Percentiles rank a stretch among this genome's conserved stretches.
These are phyloP conservation scores for Rhabdomys dilectus DNA, from an alignment of 2,113 vertebrate genomes.

Conservation along the genomic window DNA sequence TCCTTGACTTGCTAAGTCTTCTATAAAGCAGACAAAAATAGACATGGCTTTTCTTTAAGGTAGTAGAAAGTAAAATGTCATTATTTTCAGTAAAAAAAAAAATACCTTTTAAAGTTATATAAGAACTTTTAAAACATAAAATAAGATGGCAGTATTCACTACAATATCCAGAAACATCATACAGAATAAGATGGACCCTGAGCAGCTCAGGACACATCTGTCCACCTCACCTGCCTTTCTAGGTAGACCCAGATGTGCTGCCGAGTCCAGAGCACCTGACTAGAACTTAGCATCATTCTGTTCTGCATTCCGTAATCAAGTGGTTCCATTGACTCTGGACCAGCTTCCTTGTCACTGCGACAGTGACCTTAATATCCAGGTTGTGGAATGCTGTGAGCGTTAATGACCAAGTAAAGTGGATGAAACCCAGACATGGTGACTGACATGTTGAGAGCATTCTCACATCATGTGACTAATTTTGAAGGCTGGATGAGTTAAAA, in stretches of 20 bases:
- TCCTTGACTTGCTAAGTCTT: slow-evolving; percentile 55
- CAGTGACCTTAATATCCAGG: not conserved
- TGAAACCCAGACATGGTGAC: not conserved
- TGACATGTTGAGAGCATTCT: not conserved
- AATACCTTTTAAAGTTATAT: not conserved
- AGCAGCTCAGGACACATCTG: not conserved
- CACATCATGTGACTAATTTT: not conserved
- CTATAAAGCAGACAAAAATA: slow-evolving; percentile 55
- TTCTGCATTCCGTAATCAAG: not conserved
- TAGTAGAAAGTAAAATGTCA: slow-evolving; percentile 30
- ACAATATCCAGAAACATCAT: not conserved
- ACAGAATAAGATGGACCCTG: not conserved
- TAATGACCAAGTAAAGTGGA: not conserved
- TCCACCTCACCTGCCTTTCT: too few relatives aligned
- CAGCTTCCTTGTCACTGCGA: not conserved
- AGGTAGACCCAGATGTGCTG: not conserved
- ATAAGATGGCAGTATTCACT: not conserved
- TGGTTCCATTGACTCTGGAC: not conserved
- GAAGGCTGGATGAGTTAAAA: not conserved
- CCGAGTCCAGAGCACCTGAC: not conserved
- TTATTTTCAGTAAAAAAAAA: not conserved
- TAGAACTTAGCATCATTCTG: not conserved
- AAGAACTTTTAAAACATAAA: not conserved
- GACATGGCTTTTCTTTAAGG: slow-evolving; percentile 12
- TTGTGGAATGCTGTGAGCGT: not conserved